Base-by-base conservation (phyloP, 2,888 invertebrate species). In the Arrhopalites spinosus region DNA sequence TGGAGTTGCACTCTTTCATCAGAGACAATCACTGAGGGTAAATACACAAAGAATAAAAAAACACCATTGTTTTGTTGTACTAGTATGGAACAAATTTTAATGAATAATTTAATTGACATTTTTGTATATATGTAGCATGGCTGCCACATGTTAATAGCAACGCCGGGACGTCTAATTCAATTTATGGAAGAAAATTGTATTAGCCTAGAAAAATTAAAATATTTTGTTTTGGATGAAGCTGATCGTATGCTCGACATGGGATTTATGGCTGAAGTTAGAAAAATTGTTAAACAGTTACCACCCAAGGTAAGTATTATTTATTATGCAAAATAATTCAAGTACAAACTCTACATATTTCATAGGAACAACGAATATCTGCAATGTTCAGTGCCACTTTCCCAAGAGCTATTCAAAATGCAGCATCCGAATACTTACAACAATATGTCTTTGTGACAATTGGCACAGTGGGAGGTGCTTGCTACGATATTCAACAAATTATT, bases 391-490 rank as follows among this genome's bases (percentile, higher is more conserved):
- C 93, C 0, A 93, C 93, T 0, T 93, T 93, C 83, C 90, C 91
- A 0, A 87, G 88, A 59, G 89, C 87, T 30, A 89, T 93, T 23
- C 97, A 98, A 86, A 88, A 89, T 66, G 86, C 95, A 80, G 95
- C 96, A 0, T 89, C 89, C 0, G 89, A 91, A 68, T 96, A 93
- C 85, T 86, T 98, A 23, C 85, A 86, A 29, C 86, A 90, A 75
- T 96, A 97, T 84, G 84, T 95, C 17, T 97, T 96, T 84, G 88
- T 97, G 11, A 90, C 93, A 0, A 92, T 98, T 25, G 98, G 98
- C 63, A 91, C 93, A 13, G 91, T 98, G 0, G 98, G 98, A 0
- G 94, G 95, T 1, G 98, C 98, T 8, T 96, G 95, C 83, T 85
- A 91, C 0, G 97, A 98, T 86, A 96, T 98, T 0, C 90, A 91